Base-by-base conservation (phyloP, 2,888 invertebrate species). In the Maniola hyperantus region DNA sequence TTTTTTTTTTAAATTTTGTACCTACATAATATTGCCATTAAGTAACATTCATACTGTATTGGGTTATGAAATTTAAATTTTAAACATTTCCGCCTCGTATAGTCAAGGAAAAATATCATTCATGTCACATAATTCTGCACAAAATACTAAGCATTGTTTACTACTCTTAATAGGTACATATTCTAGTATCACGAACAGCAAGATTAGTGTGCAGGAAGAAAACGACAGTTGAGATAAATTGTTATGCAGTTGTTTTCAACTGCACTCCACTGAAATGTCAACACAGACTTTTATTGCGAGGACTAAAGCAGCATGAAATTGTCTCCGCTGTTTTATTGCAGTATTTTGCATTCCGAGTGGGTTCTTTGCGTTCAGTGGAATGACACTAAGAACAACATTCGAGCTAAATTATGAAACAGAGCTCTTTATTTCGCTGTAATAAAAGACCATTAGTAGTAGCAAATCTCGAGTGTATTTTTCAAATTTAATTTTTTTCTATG, bases 281-380 rank as follows among this genome's bases (percentile, higher is more conserved):
- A 82, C 84, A 85, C 83, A 87, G 86, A 86, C 64, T 79, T 82
- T 84, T 85, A 85, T 83, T 62, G 62, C 62, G 84, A 86, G 84
- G 83, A 83, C 81, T 82, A 80, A 81, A 77, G 80, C 80, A 79
- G 76, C 81, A 79, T 78, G 78, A 80, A 81, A 75, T 77, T 79
- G 78, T 75, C 77, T 78, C 79, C 79, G 78, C 82, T 81, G 80
- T 81, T 80, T 79, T 76, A 79, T 76, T 78, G 78, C 73, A 76
- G 76, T 80, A 82, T 81, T 87, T 84, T 83, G 79, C 80, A 85
- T 83, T 75, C 78, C 73, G 72, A 82, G 79, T 78, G 71, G 79
- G 79, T 75, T 67, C 67, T 64, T 69, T 69, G 64, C 69, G 61
- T 62, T 62, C 53, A 42, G 20, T 48, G 33, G 15, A 62, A 42